These are phyloP conservation scores for Trichomalopsis sarcophagae DNA, from an alignment of 1,140 invertebrate genomes.

Conservation along the genomic window DNA sequence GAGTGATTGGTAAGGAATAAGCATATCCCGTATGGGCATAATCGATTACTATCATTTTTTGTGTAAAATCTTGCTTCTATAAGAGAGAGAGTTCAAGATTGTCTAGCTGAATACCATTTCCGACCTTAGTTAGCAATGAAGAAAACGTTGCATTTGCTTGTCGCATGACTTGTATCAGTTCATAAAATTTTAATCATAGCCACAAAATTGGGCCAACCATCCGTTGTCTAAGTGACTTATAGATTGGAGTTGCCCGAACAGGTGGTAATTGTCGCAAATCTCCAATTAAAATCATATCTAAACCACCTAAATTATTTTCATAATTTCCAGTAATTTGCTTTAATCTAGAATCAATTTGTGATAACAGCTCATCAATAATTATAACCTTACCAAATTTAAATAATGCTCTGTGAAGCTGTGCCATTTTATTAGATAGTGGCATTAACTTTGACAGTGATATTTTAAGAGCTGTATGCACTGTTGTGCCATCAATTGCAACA, in stretches of 20 bases:
- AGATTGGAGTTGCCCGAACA: slow-evolving; percentile 52
- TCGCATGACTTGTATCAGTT: slow-evolving; percentile 58
- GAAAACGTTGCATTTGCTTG: slow-evolving; percentile 59
- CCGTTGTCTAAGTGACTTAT: no score
- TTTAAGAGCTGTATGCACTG: no score
- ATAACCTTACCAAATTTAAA: slow-evolving; percentile 43
- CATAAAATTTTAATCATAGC: slow-evolving; percentile 55
- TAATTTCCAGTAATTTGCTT: slow-evolving; percentile 59
- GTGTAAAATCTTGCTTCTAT: no score
- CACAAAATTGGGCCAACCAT: slow-evolving; percentile 54
- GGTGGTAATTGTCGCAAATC: slow-evolving; percentile 58
- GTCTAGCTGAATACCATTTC: slow-evolving; percentile 57
- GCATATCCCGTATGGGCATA: no score
- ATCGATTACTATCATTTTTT: no score
- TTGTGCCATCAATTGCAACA: slow-evolving; percentile 62
- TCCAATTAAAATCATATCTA: slow-evolving; percentile 56
- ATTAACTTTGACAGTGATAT: slow-evolving; percentile 52
- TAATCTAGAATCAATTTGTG: slow-evolving; percentile 58
- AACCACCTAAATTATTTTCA: slow-evolving; percentile 52
- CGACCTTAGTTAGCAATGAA: slow-evolving; percentile 61
- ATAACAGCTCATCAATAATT: slow-evolving; percentile 66
- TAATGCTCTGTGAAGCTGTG: neutral
- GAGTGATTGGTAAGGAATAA: no score
- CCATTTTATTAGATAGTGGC: slow-evolving; percentile 24
- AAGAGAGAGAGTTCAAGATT: no score